Conservation (phyloP, 1,140 invertebrate genomes). For the Physella acuta region DNA sequence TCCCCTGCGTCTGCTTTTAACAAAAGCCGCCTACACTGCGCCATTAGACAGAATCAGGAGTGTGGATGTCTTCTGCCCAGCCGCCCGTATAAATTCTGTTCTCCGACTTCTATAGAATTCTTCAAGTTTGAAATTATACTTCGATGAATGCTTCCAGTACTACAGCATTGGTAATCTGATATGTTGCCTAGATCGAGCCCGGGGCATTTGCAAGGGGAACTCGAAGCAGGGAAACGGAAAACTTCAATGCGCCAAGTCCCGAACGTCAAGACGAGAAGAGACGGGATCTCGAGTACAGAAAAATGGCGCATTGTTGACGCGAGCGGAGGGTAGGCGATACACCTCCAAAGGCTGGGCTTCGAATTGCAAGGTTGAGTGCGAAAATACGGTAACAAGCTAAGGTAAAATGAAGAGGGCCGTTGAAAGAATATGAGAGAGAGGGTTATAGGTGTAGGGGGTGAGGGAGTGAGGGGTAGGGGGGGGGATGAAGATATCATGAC, state of each 20-base stretch:
- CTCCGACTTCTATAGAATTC: conserved; percentile 2
- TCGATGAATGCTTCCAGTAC: not conserved
- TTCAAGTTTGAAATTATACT: not conserved
- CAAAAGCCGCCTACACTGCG: not conserved
- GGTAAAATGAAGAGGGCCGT: no score
- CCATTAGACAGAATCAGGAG: not conserved
- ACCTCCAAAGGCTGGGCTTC: not conserved
- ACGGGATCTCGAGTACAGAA: not conserved
- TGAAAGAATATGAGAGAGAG: not conserved
- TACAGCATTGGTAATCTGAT: not conserved
- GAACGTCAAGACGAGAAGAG: not conserved
- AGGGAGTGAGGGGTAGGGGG: not conserved
- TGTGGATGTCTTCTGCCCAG: not conserved
- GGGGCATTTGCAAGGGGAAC: not conserved
- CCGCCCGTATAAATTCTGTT: not conserved
- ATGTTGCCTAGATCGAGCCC: not conserved
- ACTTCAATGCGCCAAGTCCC: not conserved
- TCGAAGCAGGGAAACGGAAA: not conserved
- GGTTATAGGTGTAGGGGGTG: not conserved
- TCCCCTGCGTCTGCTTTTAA: not conserved
- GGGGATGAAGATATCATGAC: no score
- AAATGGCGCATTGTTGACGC: not conserved
- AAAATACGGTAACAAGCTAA: not conserved
- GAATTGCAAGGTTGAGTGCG: not conserved
- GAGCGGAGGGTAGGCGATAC: no score